Evolutionary conservation across 1,140 invertebrate genomes (phyloP).

Genomic region (Polypedilum pembai): DNA sequence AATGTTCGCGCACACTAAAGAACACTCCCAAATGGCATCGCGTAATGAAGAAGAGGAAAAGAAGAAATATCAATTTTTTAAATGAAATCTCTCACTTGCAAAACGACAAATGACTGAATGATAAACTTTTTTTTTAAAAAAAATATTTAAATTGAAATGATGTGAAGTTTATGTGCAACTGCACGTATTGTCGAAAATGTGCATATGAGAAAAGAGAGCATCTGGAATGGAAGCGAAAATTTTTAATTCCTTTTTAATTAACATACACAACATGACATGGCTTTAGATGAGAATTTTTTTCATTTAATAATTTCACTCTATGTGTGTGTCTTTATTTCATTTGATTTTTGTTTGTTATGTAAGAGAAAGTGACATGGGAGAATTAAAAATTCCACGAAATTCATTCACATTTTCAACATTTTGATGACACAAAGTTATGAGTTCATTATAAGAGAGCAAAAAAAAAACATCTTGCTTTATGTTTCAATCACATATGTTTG

Average conservation of each 20-base stretch:
- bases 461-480: no score
- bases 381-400: not conserved
- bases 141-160: not conserved
- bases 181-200: constrained; percentile 4
- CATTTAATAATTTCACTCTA: not conserved
- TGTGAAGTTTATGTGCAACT: not conserved
- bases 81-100: not conserved
- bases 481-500: no score
- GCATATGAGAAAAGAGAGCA: not conserved
- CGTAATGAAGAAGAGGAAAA: not conserved
- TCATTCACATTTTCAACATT: not conserved
- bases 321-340: not conserved
- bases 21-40: not conserved
- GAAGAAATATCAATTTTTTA: not conserved
- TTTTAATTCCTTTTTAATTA: constrained; percentile 15
- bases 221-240: not conserved
- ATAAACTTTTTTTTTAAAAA: constrained; percentile 12
- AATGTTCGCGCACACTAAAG: not conserved
- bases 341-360: no score
- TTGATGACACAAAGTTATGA: not conserved
- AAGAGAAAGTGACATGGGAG: not conserved
- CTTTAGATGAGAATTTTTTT: not conserved
- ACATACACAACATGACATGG: not conserved
- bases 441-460: not conserved
- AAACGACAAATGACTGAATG: constrained; percentile 2